Evolutionary conservation across 2,888 invertebrate species (phyloP).

Genomic region (Epinotia demarniana): DNA sequence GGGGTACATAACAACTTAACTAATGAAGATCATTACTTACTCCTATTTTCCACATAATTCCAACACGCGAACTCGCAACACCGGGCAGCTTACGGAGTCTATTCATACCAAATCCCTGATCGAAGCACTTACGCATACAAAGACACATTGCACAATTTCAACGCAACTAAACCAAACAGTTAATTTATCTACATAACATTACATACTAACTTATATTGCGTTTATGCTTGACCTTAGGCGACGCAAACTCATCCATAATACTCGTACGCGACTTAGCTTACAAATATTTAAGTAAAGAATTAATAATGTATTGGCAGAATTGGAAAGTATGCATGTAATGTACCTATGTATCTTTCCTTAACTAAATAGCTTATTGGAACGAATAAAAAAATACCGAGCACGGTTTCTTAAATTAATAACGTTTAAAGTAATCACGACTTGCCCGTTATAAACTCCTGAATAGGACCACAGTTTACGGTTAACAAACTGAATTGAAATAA

Average conservation of each 20-base stretch:
- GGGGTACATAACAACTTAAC: background rate
- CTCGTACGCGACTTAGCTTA: background rate
- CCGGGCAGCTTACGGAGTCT: background rate
- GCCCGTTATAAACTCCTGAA: no score
- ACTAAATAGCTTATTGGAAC: no score
- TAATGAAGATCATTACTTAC: background rate
- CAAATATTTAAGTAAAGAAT: background rate
- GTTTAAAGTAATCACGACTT: no score
- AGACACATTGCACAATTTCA: background rate
- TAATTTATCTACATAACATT: constrained; percentile 8
- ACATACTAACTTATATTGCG: background rate
- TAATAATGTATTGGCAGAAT: background rate
- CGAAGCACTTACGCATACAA: constrained; percentile 4
- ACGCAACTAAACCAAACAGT: constrained; percentile 2
- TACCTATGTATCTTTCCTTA: no score
- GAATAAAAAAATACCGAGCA: no score
- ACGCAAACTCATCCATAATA: background rate
- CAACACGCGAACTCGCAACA: constrained; percentile 13
- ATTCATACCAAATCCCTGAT: background rate
- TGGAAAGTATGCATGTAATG: no score
- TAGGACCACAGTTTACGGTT: no score
- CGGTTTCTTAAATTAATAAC: no score
- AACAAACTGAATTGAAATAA: no score
- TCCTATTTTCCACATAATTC: constrained; percentile 9
- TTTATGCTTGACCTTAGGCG: constrained; percentile 7